Evolutionary conservation across 2,797 vertebrate genomes (phyloP).

Genomic region (Mormyrops attenuatus): DNA sequence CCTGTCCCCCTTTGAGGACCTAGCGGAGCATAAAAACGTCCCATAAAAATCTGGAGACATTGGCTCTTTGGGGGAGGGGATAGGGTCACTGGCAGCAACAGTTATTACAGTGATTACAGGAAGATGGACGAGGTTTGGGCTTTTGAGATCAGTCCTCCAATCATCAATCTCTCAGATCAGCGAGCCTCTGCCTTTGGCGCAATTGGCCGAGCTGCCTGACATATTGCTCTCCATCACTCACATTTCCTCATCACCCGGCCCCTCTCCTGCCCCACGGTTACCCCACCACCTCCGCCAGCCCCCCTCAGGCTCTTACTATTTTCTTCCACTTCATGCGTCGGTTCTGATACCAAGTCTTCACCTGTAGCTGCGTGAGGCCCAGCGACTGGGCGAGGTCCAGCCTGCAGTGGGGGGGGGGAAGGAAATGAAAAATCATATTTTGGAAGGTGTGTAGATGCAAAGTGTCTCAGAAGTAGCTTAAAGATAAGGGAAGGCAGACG

Average conservation of each 20-base stretch:
- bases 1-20: slow-evolving; percentile 96
- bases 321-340: slow-evolving; percentile 99
- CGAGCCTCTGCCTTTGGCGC: neutral
- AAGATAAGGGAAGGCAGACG: neutral
- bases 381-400: slow-evolving; percentile 91
- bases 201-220: slow-evolving; percentile 43
- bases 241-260: neutral
- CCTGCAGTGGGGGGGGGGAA: slow-evolving; percentile 56
- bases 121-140: slow-evolving; percentile 58
- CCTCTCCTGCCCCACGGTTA: neutral
- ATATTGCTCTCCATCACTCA: slow-evolving; percentile 46
- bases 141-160: slow-evolving; percentile 35
- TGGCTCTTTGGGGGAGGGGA: slow-evolving; percentile 16
- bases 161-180: slow-evolving; percentile 56
- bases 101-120: slow-evolving; percentile 67
- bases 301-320: slow-evolving; percentile 66
- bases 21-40: slow-evolving; percentile 39
- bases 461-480: neutral
- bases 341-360: slow-evolving; percentile 99
- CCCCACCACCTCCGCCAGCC: neutral
- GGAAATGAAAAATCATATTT: neutral
- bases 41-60: slow-evolving; percentile 45
- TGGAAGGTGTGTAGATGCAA: neutral
- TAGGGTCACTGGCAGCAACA: slow-evolving; percentile 56
- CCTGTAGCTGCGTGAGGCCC: slow-evolving; percentile 96